Evolutionary conservation across 2,797 vertebrate species (phyloP).

Genomic region (Geotrypetes seraphini): DNA sequence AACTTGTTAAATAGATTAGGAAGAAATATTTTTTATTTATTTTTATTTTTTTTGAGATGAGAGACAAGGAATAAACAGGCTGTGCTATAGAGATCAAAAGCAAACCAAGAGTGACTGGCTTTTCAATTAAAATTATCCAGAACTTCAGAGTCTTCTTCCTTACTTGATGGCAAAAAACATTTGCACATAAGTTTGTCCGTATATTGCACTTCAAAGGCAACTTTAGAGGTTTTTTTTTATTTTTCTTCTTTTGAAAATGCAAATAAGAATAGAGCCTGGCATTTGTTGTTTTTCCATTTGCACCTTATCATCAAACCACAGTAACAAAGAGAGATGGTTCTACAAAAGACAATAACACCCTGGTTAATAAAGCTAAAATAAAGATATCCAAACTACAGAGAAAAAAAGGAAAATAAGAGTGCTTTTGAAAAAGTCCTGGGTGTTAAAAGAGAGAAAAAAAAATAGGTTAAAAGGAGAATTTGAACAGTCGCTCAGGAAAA

Average conservation of each 20-base stretch:
- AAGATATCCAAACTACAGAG: constrained; percentile 25
- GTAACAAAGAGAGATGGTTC: constrained; percentile 15
- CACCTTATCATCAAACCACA: too few relatives aligned
- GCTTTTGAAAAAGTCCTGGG: constrained; percentile 16
- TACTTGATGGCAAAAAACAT: too few relatives aligned
- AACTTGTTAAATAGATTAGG: too few relatives aligned
- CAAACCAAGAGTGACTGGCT: neutral
- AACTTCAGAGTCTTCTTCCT: too few relatives aligned
- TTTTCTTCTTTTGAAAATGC: constrained; percentile 5
- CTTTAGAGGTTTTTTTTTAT: neutral
- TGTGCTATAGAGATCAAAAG: too few relatives aligned
- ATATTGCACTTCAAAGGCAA: too few relatives aligned
- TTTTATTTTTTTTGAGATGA: too few relatives aligned
- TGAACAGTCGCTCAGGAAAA: neutral
- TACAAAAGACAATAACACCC: constrained; percentile 29
- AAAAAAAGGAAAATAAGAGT: constrained; percentile 10
- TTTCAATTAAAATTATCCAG: constrained; percentile 13
- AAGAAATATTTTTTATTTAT: too few relatives aligned
- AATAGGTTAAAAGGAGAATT: constrained; percentile 12
- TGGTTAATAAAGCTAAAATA: constrained; percentile 40
- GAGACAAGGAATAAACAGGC: constrained; percentile 18
- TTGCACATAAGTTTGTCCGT: too few relatives aligned
- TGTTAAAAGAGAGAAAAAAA: constrained; percentile 21
- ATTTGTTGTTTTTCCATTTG: constrained; percentile 18
- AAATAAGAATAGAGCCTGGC: constrained; percentile 7